Evolutionary conservation across 2,113 vertebrate genomes (phyloP), one percentile per base, ranked within the genome.

Genomic region (Pao palembangensis): DNA sequence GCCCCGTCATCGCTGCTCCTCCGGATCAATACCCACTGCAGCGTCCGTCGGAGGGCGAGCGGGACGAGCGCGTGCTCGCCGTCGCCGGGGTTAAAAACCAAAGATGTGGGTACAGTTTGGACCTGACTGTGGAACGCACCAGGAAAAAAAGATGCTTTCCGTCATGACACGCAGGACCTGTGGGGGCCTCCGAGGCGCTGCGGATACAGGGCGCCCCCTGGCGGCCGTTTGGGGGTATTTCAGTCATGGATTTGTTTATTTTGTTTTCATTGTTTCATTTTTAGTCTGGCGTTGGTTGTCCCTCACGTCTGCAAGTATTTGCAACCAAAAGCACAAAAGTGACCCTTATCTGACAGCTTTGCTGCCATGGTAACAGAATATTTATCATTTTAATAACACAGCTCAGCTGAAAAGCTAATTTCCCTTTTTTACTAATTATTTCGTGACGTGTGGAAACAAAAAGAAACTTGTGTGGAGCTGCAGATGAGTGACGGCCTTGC

Each of bases 1-100:
- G n/a, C n/a, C n/a, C n/a, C n/a, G n/a, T n/a, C n/a, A n/a, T 81
- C 69, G 76, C 69, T 69, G 61, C 80, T 64, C 38, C 58, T 63
- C 73, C 55, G 57, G 82, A 89, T 89, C 86, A 80, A 87, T 89
- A 88, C 68, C 81, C 41, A 15, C 68, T 47, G 72, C 76, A 60
- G 84, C 69, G 72, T 78, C 75, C 76, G 71, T 82, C 58, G 65
- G 77, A 80, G 76, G 71, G 79, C 61, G 47, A 52, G 70, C n/a
- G 71, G 72, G 73, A 78, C 64, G 57, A 77, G 53, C 55, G 66
- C 5, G 53, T 63, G 78, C 72, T 56, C 78, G 67, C 74, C 57
- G 71, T 73, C 34, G 34, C 34, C 34, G 11, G 0, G 34, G 34
- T 12, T 4, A 38, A 3, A 38, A 38, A 38, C 34, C 2, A 31